These are phyloP conservation scores for Riptortus pedestris DNA, from an alignment of 1,140 invertebrate genomes.

Conservation along the genomic window DNA sequence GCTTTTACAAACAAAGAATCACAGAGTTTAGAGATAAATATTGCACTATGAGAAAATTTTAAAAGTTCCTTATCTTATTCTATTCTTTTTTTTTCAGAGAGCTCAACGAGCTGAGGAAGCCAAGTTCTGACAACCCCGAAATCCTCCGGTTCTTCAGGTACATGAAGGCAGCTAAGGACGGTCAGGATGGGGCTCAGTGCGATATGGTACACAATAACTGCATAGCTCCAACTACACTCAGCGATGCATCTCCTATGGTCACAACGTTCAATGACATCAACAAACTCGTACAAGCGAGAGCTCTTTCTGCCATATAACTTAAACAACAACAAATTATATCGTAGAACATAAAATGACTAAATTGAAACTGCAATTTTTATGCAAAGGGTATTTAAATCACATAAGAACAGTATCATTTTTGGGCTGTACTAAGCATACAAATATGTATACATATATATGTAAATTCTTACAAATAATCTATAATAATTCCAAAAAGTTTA, in stretches of 20 bases:
- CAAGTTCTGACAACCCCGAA: conserved; percentile 68
- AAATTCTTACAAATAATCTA: neutral
- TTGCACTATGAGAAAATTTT: too few relatives aligned
- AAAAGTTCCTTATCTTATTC: too few relatives aligned
- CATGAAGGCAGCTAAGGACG: conserved; percentile 76
- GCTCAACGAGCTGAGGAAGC: conserved; percentile 67
- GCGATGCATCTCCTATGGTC: conserved; percentile 59
- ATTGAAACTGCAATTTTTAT: neutral
- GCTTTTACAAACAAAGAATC: too few relatives aligned
- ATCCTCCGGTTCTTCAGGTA: conserved; percentile 76
- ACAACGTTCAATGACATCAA: conserved; percentile 76
- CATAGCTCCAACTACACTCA: conserved; percentile 40
- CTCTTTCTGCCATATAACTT: neutral
- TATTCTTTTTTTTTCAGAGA: conserved; percentile 51
- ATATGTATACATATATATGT: neutral
- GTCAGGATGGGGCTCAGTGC: conserved; percentile 65
- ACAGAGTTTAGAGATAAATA: too few relatives aligned
- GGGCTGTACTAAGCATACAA: neutral
- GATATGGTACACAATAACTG: conserved; percentile 41
- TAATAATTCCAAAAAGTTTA: neutral
- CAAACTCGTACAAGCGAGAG: conserved; percentile 61
- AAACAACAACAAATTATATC: neutral
- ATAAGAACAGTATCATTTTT: neutral
- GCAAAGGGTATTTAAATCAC: neutral
- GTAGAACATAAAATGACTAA: neutral